A percentile compares a stretch with the other conserved stretches of the same genome.
Evolutionary conservation across 1,140 invertebrate species (phyloP).

Genomic region (Sarcophaga bullata): DNA sequence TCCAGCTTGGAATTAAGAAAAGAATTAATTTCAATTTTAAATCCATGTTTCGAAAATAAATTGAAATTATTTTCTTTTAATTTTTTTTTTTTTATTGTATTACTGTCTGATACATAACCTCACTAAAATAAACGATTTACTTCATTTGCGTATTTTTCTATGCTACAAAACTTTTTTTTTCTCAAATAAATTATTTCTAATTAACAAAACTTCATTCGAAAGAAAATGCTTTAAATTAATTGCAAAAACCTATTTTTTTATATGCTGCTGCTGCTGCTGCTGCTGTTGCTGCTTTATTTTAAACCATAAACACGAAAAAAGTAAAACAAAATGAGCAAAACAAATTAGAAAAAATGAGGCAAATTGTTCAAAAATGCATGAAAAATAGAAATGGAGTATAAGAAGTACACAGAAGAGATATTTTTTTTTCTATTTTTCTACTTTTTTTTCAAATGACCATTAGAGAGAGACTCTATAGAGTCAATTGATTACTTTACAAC

Average conservation of each 20-base stretch:
- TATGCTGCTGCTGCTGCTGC: not conserved
- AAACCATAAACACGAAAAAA: slow-evolving; percentile 6
- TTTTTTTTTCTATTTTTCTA: not conserved
- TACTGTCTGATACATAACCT: not conserved
- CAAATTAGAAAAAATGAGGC: not conserved
- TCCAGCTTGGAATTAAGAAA: no score
- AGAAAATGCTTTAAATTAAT: not conserved
- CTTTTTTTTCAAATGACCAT: not conserved
- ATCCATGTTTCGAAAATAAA: no score
- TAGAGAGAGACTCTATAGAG: not conserved
- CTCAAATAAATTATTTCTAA: not conserved
- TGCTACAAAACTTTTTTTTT: slow-evolving; percentile 12
- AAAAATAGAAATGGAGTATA: slow-evolving; percentile 10
- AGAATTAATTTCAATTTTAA: no score
- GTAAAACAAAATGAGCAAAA: no score
- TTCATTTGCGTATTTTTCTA: not conserved
- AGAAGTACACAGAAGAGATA: not conserved
- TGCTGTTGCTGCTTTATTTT: not conserved
- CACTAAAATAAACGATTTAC: not conserved
- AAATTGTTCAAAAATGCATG: slow-evolving; percentile 23
- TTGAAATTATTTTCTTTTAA: no score
- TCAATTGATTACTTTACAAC: slow-evolving; percentile 4
- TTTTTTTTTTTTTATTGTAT: not conserved
- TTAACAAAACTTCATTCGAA: slow-evolving; percentile 7
- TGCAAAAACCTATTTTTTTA: not conserved